These are phyloP conservation scores for Omphaloscelis lunosa DNA, from an alignment of 2,888 invertebrate genomes.

Conservation along the genomic window DNA sequence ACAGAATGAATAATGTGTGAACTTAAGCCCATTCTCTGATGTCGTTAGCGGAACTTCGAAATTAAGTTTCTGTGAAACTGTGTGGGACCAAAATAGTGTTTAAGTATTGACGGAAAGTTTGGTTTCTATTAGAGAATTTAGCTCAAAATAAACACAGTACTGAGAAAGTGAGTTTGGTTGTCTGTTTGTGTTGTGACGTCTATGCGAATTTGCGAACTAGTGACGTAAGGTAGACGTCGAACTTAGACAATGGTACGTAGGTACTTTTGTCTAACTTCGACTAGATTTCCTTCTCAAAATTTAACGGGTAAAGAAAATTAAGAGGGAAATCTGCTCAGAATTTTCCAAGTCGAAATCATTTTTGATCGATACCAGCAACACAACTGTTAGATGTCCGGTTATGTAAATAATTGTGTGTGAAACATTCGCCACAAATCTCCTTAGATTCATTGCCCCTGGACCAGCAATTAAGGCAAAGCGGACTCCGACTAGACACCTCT, in stretches of 20 bases:
- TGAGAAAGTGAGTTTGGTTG: slow-evolving; percentile 5
- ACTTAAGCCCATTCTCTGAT: slow-evolving; percentile 40
- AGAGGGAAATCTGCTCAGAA: background rate
- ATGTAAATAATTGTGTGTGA: slow-evolving; percentile 54
- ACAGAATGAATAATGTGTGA: slow-evolving; percentile 56
- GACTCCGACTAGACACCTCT: slow-evolving; percentile 72
- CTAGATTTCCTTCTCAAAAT: too few species aligned
- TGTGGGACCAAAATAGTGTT: slow-evolving; percentile 15
- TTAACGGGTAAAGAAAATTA: too few species aligned
- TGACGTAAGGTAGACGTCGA: background rate
- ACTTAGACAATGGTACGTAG: background rate
- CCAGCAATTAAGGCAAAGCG: slow-evolving; percentile 81
- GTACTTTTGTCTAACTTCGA: background rate
- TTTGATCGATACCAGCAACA: slow-evolving; percentile 25
- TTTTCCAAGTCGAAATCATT: background rate
- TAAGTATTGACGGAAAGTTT: background rate
- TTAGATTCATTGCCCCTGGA: slow-evolving; percentile 66
- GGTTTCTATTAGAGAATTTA: slow-evolving; percentile 10
- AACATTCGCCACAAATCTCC: slow-evolving; percentile 58
- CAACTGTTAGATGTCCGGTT: slow-evolving; percentile 32
- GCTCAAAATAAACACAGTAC: slow-evolving; percentile 5
- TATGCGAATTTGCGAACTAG: slow-evolving; percentile 2
- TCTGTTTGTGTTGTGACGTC: background rate
- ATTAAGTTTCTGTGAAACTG: slow-evolving; percentile 26
- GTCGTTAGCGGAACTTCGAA: slow-evolving; percentile 39